These are phyloP conservation scores for Propithecus perrieri DNA, from an alignment of 2,797 vertebrate species.

Conservation along the genomic window DNA sequence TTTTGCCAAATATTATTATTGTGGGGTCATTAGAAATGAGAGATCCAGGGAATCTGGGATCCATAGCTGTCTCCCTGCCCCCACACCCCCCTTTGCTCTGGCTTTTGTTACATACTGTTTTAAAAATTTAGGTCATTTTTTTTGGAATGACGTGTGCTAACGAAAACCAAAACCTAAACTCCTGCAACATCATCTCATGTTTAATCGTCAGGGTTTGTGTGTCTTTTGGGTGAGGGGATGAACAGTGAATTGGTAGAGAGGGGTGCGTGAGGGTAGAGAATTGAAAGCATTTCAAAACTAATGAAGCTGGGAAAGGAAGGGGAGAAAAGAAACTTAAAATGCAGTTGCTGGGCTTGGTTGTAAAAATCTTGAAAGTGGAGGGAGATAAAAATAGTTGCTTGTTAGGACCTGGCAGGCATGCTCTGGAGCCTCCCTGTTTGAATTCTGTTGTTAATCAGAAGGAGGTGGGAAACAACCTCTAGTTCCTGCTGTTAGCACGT, in stretches of 20 bases:
- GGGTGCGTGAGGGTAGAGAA: not conserved
- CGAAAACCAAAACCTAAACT: not conserved
- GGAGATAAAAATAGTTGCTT: conserved; percentile 30
- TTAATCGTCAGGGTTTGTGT: not conserved
- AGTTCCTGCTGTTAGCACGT: not conserved
- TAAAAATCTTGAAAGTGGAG: not conserved
- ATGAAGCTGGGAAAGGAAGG: not conserved
- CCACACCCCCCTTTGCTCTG: not conserved
- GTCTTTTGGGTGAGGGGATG: not conserved
- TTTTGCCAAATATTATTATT: not conserved
- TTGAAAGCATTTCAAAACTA: not conserved
- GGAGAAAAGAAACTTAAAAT: not conserved
- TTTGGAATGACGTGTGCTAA: not conserved
- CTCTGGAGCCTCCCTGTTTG: not conserved
- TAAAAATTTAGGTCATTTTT: conserved; percentile 6
- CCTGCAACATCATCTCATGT: not conserved
- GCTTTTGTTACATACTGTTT: conserved; percentile 10
- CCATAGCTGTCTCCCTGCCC: not conserved
- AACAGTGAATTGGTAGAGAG: not conserved
- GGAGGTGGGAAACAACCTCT: not conserved
- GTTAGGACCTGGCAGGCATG: not conserved
- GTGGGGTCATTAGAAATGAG: not conserved
- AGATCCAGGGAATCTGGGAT: not conserved
- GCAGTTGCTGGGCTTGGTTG: not conserved
- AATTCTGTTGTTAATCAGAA: not conserved